Evolutionary conservation across 1,140 invertebrate genomes (phyloP).

Genomic region (Maconellicoccus hirsutus): DNA sequence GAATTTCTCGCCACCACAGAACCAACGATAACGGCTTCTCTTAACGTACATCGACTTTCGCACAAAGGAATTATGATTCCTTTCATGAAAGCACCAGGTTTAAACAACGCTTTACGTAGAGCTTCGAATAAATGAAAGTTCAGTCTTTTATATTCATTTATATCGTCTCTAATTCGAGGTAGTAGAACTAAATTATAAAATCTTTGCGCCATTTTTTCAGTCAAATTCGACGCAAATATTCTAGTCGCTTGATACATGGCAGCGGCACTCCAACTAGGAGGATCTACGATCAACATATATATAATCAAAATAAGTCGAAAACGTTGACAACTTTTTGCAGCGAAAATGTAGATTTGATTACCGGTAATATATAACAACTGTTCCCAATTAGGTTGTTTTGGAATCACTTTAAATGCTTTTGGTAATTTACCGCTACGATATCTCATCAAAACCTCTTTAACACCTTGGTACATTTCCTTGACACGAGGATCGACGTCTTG

Average conservation of each 20-base stretch:
- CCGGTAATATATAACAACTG: conserved; percentile 78
- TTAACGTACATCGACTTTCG: conserved; percentile 84
- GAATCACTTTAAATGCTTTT: conserved; percentile 96
- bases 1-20: conserved; percentile 84
- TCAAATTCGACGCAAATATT: conserved; percentile 92
- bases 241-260: conserved; percentile 89
- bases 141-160: conserved; percentile 85
- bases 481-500: conserved; percentile 64
- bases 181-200: conserved; percentile 91
- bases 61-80: conserved; percentile 84
- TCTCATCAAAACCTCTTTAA: conserved; percentile 68
- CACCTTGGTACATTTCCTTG: conserved; percentile 73
- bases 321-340: neutral
- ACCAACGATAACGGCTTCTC: conserved; percentile 90
- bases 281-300: conserved; percentile 40
- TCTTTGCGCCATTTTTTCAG: conserved; percentile 90
- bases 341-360: conserved; percentile 29
- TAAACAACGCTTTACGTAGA: conserved; percentile 83
- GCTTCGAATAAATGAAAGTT: conserved; percentile 97
- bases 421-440: conserved; percentile 94
- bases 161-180: conserved; percentile 87
- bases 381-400: conserved; percentile 89
- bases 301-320: neutral
- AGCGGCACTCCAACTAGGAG: conserved; percentile 75
- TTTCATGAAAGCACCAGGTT: conserved; percentile 98